These are phyloP conservation scores for Gnatocerus cornutus DNA, from an alignment of 2,888 invertebrate genomes.

Conservation along the genomic window DNA sequence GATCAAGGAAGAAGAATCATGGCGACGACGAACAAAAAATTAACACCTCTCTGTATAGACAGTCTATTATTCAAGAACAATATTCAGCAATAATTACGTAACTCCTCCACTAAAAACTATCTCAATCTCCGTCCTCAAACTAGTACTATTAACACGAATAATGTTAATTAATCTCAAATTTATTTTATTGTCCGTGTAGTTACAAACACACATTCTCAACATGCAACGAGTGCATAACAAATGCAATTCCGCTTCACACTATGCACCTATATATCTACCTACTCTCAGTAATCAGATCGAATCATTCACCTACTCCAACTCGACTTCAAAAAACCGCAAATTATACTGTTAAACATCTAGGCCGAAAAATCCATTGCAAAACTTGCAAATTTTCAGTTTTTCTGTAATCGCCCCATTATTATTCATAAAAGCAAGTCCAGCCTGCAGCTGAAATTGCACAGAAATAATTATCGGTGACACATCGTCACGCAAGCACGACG, in stretches of 20 bases:
- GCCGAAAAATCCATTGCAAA: conserved; percentile 31
- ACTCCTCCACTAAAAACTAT: no score
- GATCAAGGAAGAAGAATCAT: no score
- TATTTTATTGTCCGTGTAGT: no score
- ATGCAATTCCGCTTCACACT: conserved; percentile 26
- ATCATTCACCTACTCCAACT: conserved; percentile 12
- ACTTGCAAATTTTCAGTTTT: conserved; percentile 28
- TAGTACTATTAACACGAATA: no score
- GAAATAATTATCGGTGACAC: conserved; percentile 9
- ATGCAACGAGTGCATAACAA: conserved; percentile 32
- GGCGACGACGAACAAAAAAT: no score
- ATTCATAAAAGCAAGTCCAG: conserved; percentile 21
- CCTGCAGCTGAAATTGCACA: conserved; percentile 14
- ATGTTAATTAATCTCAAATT: no score
- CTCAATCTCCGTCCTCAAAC: no score
- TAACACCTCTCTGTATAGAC: no score
- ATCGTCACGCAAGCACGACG: conserved; percentile 20
- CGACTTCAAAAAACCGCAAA: conserved; percentile 24
- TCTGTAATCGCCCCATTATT: conserved; percentile 13
- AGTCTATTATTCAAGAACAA: no score
- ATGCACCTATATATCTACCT: conserved; percentile 23
- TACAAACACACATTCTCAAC: conserved; percentile 23
- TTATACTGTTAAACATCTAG: conserved; percentile 17
- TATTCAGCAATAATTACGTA: no score
- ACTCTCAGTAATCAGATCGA: conserved; percentile 10